phyloP scores from a whole-genome alignment of 2,797 vertebrate genomes.

The Protonibea diacanthus region DNA sequence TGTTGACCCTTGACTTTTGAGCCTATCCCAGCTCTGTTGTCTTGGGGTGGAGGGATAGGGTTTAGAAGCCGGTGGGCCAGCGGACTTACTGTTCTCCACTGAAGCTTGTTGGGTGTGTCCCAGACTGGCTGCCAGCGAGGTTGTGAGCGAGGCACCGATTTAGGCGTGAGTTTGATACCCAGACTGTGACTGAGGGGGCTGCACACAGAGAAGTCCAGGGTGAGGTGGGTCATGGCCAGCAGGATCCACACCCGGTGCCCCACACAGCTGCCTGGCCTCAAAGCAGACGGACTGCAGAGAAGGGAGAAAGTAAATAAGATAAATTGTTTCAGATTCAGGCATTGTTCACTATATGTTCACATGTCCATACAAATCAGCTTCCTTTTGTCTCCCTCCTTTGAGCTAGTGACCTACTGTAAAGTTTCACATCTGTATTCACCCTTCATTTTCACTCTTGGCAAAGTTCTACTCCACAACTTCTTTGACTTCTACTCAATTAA shows the following conservation, averaged over 20 bases:
- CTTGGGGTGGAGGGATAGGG: conserved; percentile 71
- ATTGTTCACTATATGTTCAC: conserved; percentile 16
- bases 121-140: conserved; percentile 79
- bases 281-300: conserved; percentile 82
- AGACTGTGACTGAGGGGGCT: conserved; percentile 82
- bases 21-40: conserved; percentile 67
- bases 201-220: conserved; percentile 87
- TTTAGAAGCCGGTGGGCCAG: conserved; percentile 77
- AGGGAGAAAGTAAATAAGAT: conserved; percentile 51
- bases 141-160: conserved; percentile 78
- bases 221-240: conserved; percentile 87
- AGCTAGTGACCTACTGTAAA: conserved; percentile 20
- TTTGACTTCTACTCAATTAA: conserved; percentile 63
- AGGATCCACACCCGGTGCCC: conserved; percentile 88
- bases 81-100: conserved; percentile 84
- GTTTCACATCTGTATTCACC: conserved; percentile 50
- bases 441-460: conserved; percentile 43
- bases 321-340: conserved; percentile 39
- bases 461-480: conserved; percentile 60
- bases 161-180: conserved; percentile 81
- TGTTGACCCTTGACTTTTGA: conserved; percentile 73
- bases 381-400: not conserved
- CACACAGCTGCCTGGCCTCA: conserved; percentile 81
- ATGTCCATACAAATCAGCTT: conserved; percentile 27
- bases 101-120: conserved; percentile 80